Evolutionary conservation across 2,888 invertebrate genomes (phyloP).

Genomic region (Gastracanthus pulcherrimus): DNA sequence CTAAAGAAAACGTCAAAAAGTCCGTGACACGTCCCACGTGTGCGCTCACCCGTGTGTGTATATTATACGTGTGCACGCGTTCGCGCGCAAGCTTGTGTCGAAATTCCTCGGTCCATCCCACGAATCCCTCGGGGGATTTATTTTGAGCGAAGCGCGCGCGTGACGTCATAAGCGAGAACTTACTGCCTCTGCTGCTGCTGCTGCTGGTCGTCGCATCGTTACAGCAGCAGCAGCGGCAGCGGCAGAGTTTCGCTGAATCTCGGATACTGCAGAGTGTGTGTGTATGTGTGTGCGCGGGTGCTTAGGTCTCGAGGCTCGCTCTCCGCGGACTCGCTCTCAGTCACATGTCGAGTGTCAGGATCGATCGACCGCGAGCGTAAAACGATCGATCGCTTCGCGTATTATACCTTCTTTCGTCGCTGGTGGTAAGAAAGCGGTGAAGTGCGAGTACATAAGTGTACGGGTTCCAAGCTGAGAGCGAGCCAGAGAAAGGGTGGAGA

Average conservation of each 20-base stretch:
- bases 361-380: not conserved
- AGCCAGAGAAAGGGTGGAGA: not conserved
- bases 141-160: constrained; percentile 68
- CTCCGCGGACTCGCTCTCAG: constrained; percentile 42
- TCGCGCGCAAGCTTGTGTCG: constrained; percentile 16
- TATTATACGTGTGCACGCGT: not conserved
- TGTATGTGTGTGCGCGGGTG: constrained; percentile 14
- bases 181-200: constrained; percentile 14
- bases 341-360: constrained; percentile 60
- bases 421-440: not conserved
- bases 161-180: constrained; percentile 67
- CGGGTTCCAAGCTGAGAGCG: too few relatives aligned
- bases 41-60: constrained; percentile 5
- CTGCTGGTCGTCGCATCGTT: constrained; percentile 16
- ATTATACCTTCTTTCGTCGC: not conserved
- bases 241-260: not conserved
- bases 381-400: constrained; percentile 30
- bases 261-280: not conserved
- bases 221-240: not conserved
- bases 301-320: not conserved
- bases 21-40: constrained; percentile 72
- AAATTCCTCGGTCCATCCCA: constrained; percentile 62
- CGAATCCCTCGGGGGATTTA: constrained; percentile 72
- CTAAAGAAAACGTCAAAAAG: constrained; percentile 51
- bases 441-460: not conserved